Evolutionary conservation across 2,888 invertebrate species (phyloP).

Genomic region (Caenorhabditis sp.): DNA sequence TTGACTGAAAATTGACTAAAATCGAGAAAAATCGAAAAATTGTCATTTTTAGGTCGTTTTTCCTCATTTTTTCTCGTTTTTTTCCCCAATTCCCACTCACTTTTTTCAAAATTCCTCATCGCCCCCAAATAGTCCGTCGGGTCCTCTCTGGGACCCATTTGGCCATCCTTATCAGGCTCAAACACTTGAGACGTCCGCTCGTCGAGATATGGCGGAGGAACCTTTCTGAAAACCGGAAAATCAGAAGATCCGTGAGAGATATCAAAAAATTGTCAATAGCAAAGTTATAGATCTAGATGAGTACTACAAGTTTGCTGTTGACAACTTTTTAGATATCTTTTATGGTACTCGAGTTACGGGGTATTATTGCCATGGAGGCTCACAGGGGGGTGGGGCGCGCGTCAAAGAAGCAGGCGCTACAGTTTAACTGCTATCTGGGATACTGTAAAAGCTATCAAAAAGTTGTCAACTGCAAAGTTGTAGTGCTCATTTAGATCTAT

Average conservation of each 20-base stretch:
- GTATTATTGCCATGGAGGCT: no score
- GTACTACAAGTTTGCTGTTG: no score
- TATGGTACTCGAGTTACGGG: no score
- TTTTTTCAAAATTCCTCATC: slow-evolving; percentile 33
- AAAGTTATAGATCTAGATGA: not conserved
- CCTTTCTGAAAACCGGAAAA: slow-evolving; percentile 44
- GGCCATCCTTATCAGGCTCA: slow-evolving; percentile 40
- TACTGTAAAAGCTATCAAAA: no score
- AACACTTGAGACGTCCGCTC: slow-evolving; percentile 31
- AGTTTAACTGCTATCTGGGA: no score
- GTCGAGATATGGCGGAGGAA: slow-evolving; percentile 38
- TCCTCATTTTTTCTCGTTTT: no score
- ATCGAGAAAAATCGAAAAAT: not conserved
- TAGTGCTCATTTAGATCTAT: no score
- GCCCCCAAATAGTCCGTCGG: slow-evolving; percentile 63
- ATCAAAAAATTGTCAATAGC: not conserved
- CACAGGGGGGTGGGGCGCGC: no score
- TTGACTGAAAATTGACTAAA: not conserved
- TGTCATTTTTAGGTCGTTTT: not conserved
- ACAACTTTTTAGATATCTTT: no score
- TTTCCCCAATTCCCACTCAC: slow-evolving; percentile 3
- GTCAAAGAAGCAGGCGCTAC: no score
- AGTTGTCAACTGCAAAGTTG: no score
- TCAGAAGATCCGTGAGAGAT: not conserved
- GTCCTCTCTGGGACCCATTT: slow-evolving; percentile 56